phyloP scores from a whole-genome alignment of 1,140 invertebrate species.

The Zaprionus taronus region DNA sequence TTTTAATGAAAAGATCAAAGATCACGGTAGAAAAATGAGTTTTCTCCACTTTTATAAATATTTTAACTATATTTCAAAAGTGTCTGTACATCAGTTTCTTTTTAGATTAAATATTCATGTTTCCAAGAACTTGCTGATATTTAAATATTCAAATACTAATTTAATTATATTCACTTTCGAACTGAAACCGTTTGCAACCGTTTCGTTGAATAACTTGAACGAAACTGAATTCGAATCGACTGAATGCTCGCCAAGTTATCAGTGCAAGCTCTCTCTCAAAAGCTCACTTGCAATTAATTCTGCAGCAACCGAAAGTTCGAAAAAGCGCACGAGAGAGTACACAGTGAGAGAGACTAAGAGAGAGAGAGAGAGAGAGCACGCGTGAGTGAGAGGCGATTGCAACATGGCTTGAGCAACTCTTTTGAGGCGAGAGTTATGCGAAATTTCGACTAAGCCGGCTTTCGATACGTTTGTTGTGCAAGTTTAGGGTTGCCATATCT shows the following conservation, averaged over 20 bases:
- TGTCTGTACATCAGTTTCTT: not conserved
- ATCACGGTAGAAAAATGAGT: conserved; percentile 20
- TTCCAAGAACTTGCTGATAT: conserved; percentile 10
- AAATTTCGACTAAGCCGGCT: conserved; percentile 60
- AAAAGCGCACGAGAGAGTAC: not conserved
- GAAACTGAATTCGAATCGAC: conserved; percentile 57
- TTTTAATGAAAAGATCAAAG: not conserved
- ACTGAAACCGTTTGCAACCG: conserved; percentile 48
- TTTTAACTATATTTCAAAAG: conserved; percentile 1
- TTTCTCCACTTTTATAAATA: not conserved
- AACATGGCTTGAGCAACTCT: conserved; percentile 30
- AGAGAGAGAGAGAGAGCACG: not conserved
- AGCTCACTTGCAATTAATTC: conserved; percentile 37
- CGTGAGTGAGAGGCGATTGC: conserved; percentile 32
- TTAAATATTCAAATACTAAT: conserved; percentile 6
- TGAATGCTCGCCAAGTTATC: conserved; percentile 38
- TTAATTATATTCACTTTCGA: conserved; percentile 25
- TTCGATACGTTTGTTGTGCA: conserved; percentile 60
- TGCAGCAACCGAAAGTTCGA: conserved; percentile 28
- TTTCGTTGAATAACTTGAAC: conserved; percentile 58
- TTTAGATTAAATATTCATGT: not conserved
- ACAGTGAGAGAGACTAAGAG: not conserved
- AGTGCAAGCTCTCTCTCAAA: conserved; percentile 39
- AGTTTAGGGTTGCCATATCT: conserved; percentile 18
- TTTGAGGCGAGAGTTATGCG: conserved; percentile 47